A percentile compares a stretch with the other conserved stretches of the same genome.
Conservation (phyloP, 2,888 invertebrate species). For the Nasonia oneida region DNA sequence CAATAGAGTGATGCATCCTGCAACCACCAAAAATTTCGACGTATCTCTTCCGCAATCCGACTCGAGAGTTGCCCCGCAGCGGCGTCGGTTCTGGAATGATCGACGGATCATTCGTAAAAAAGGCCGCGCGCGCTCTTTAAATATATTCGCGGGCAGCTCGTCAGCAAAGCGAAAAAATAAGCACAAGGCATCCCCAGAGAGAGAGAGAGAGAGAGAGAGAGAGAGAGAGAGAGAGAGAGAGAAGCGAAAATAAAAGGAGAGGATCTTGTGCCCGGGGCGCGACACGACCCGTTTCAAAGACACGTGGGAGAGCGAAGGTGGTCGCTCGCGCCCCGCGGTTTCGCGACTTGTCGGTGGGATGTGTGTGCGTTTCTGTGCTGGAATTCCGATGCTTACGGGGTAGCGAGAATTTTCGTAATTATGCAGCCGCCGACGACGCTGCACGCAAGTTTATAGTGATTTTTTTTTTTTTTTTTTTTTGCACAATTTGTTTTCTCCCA, state of each 20-base stretch:
- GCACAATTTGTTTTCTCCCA: no score
- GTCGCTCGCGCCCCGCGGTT: slow-evolving; percentile 31
- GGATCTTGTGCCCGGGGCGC: slow-evolving; percentile 70
- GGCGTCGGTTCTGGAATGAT: slow-evolving; percentile 14
- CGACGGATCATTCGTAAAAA: slow-evolving; percentile 42
- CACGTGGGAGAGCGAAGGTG: slow-evolving; percentile 66
- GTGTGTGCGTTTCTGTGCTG: slow-evolving; percentile 6
- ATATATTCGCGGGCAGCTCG: slow-evolving; percentile 46
- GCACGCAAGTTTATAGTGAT: neutral
- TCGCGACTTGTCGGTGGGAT: slow-evolving; percentile 15
- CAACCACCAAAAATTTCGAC: neutral
- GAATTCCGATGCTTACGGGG: neutral
- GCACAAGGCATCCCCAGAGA: slow-evolving; percentile 1
- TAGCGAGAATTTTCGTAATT: neutral
- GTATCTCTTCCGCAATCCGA: slow-evolving; percentile 21
- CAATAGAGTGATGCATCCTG: neutral
- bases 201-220: neutral
- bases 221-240: neutral
- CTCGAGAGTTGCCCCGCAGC: slow-evolving; percentile 2
- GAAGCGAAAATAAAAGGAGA: slow-evolving; percentile 27
- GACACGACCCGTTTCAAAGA: slow-evolving; percentile 77
- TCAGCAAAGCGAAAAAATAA: slow-evolving; percentile 26
- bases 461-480: neutral
- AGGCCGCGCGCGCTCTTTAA: slow-evolving; percentile 39
- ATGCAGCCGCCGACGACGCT: neutral